Percentiles rank a stretch among this genome's conserved stretches.
Evolutionary conservation across 2,113 vertebrate genomes (phyloP).

Genomic region (Xiphorhynchus elegans): DNA sequence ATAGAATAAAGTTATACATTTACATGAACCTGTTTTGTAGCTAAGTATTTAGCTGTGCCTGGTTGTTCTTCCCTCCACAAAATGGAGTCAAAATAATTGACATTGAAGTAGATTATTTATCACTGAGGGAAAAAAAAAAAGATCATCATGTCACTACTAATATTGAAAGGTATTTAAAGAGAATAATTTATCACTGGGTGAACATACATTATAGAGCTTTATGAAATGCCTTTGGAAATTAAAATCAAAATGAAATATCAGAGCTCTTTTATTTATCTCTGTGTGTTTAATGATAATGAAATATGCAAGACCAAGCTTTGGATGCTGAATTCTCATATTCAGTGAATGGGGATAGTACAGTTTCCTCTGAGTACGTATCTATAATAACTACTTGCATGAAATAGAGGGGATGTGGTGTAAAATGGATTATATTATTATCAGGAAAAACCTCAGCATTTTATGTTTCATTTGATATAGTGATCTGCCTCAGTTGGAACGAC

Average conservation of each 20-base stretch:
- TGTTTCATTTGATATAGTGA: background rate
- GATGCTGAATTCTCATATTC: background rate
- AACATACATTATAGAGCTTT: background rate
- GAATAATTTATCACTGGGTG: background rate
- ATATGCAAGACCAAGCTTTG: background rate
- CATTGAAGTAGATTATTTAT: background rate
- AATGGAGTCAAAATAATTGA: slow-evolving; percentile 2
- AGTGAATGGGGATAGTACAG: background rate
- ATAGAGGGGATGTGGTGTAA: background rate
- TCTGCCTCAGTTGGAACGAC: background rate
- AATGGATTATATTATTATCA: background rate
- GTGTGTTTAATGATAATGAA: background rate
- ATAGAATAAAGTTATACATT: background rate
- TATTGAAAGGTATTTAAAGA: background rate
- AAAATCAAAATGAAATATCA: slow-evolving; percentile 13
- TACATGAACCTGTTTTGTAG: background rate
- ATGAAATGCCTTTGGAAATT: background rate
- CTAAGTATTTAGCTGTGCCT: background rate
- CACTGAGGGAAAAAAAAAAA: background rate
- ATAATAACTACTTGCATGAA: background rate
- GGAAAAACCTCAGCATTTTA: background rate
- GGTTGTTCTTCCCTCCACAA: background rate
- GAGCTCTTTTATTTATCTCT: background rate
- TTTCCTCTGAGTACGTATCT: background rate
- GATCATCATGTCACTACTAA: background rate